phyloP scores from a whole-genome alignment of 2,113 vertebrate species.

The Columbina picui region DNA sequence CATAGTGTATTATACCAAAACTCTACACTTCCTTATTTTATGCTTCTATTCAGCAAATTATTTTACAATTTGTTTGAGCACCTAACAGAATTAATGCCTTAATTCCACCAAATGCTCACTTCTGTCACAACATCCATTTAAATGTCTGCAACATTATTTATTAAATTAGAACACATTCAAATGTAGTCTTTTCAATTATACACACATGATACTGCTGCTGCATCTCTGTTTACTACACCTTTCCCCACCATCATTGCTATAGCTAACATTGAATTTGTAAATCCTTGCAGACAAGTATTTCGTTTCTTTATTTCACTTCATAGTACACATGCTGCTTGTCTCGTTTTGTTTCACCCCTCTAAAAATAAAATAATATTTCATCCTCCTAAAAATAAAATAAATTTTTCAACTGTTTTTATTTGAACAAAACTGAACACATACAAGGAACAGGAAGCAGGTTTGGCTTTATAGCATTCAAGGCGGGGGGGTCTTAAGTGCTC shows the following conservation, averaged over 20 bases:
- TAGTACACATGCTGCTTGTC: background rate
- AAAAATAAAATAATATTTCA: background rate
- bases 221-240: background rate
- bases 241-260: background rate
- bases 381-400: too few relatives aligned
- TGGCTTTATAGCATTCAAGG: background rate
- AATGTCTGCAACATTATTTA: background rate
- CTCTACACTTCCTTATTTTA: background rate
- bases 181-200: background rate
- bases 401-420: background rate
- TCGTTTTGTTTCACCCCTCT: background rate
- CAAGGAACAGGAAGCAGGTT: background rate
- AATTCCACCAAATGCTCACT: background rate
- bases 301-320: background rate
- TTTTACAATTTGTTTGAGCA: background rate
- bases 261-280: background rate
- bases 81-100: background rate
- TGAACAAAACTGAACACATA: background rate
- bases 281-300: background rate
- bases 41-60: background rate
- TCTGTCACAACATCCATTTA: background rate
- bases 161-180: background rate
- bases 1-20: background rate
- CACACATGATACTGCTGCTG: rapidly evolving
- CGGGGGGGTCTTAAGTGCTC: background rate